Evolutionary conservation across 2,113 vertebrate species (phyloP), one percentile per base, ranked within the genome.

Genomic region (Stigmatopora argus): DNA sequence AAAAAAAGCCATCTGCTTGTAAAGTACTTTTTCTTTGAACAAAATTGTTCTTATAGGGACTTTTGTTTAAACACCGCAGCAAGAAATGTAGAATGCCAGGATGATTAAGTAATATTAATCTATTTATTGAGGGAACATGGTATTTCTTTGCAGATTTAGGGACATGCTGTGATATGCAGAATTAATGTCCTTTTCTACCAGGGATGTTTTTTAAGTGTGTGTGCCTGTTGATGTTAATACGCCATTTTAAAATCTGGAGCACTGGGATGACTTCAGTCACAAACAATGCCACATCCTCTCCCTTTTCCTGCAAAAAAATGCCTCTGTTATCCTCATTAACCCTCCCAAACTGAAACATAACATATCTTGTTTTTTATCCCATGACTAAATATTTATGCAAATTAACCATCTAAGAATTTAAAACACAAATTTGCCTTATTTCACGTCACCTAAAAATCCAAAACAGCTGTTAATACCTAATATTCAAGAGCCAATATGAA

Each of bases 281-380:
- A 18, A 64, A 64, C 62, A 64, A 64, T 64, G 62, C 26, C 17
- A 31, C 46, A 64, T 64, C 62, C 62, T 64, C 62, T 34, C 46
- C 23, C 23, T 18, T 31, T 64, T 64, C 62, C 45, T 64, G 45
- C 45, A 23, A 47, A 49, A 64, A 18, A 46, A 62, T 26, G 15
- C 46, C 26, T 18, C 46, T 5, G 17, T 59, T 41, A 34, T 59
- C 34, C 57, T 58, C 15, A 3, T 35, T 11, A 17, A 35, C 17
- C 31, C 51, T 55, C 21, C 21, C 23, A 12, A 55, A 55, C 23
- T 26, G 5, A 13, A 41, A 35, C 35, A 19, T 31, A 44, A 5
- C 17, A 9, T 59, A 9, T 4, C 8, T 47, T 12, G 45, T 47
- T 55, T 55, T 26, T 31, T 11, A 7, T 55, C 21, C 13, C 23